phyloP scores from a whole-genome alignment of 2,113 vertebrate species.

The Vulpes vulpes region DNA sequence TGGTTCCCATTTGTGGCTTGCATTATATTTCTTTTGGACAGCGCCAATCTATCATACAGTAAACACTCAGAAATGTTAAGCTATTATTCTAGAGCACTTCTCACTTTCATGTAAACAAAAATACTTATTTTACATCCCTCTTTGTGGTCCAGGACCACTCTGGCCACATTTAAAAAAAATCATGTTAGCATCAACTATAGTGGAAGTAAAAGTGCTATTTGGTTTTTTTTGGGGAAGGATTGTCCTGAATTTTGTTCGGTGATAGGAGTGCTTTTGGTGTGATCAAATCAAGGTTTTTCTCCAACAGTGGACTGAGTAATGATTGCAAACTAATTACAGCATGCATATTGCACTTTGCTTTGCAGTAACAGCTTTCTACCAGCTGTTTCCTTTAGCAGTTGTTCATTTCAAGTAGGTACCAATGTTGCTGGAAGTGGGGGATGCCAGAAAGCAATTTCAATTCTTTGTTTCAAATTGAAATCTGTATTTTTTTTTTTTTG shows the following conservation, averaged over 20 bases:
- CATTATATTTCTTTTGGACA: background rate
- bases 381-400: slow-evolving; percentile 84
- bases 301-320: slow-evolving; percentile 81
- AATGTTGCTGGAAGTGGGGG: slow-evolving; percentile 68
- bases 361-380: slow-evolving; percentile 80
- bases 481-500: slow-evolving; percentile 34
- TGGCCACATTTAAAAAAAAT: background rate
- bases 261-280: slow-evolving; percentile 33
- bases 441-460: slow-evolving; percentile 75
- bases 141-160: background rate
- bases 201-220: background rate
- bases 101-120: slow-evolving; percentile 13
- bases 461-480: slow-evolving; percentile 79
- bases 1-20: background rate
- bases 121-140: background rate
- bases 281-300: slow-evolving; percentile 75
- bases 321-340: slow-evolving; percentile 79
- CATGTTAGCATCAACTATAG: background rate
- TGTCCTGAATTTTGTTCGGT: slow-evolving; percentile 41
- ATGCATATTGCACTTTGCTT: slow-evolving; percentile 77
- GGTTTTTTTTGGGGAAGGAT: background rate
- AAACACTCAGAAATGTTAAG: background rate
- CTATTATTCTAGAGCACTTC: background rate
- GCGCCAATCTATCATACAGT: background rate
- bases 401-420: slow-evolving; percentile 85